phyloP scores from a whole-genome alignment of 2,113 vertebrate genomes.

The Plectropomus leopardus region DNA sequence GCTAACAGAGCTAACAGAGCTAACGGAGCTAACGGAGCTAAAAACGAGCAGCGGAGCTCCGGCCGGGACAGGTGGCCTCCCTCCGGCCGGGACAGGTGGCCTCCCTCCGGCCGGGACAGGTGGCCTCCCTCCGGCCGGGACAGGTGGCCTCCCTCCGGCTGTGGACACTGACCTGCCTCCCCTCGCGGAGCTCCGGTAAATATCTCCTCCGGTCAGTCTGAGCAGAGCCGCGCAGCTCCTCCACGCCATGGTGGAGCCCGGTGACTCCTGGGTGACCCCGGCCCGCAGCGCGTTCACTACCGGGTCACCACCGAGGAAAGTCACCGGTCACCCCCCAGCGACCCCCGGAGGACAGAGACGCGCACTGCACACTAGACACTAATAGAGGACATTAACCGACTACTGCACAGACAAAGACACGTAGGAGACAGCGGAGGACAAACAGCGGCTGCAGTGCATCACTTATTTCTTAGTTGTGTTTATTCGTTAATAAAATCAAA shows the following conservation, averaged over 20 bases:
- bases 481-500: too few relatives aligned
- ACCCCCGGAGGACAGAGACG: not conserved
- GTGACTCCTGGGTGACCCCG: conserved; percentile 26
- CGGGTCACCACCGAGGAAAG: conserved; percentile 37
- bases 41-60: not conserved
- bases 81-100: too few relatives aligned
- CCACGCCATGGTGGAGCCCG: conserved; percentile 80
- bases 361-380: not conserved
- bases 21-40: conserved; percentile 31
- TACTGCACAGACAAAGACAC: too few relatives aligned
- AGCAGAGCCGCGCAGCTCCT: conserved; percentile 68
- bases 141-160: not conserved
- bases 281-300: not conserved
- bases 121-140: not conserved
- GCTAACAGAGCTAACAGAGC: too few relatives aligned
- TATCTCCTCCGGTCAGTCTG: conserved; percentile 55
- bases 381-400: too few relatives aligned
- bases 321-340: too few relatives aligned
- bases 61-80: not conserved
- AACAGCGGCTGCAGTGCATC: too few relatives aligned
- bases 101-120: too few relatives aligned
- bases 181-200: conserved; percentile 16
- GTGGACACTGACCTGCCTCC: conserved; percentile 66
- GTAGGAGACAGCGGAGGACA: too few relatives aligned
- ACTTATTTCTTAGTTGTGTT: too few relatives aligned